These are phyloP conservation scores for Clanis bilineata DNA, from an alignment of 2,888 invertebrate genomes.

Conservation along the genomic window DNA sequence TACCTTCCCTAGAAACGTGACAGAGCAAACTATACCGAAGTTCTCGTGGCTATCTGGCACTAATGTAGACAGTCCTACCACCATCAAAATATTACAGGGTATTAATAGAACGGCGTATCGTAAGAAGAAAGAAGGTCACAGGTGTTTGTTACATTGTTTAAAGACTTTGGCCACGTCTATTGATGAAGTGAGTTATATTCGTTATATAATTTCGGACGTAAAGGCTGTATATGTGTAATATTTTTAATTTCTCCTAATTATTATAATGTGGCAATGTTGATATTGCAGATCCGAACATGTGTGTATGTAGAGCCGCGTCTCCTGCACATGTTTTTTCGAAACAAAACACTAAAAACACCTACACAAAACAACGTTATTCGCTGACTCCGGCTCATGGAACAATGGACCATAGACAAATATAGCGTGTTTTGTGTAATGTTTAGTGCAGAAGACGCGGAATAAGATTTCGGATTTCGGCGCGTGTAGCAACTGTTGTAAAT, in stretches of 20 bases:
- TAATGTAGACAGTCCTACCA: slow-evolving; percentile 86
- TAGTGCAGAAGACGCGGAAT: too few relatives aligned
- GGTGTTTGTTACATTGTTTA: slow-evolving; percentile 94
- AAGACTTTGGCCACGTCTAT: slow-evolving; percentile 75
- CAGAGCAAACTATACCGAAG: slow-evolving; percentile 74
- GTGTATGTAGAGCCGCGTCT: too few relatives aligned
- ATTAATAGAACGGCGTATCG: slow-evolving; percentile 91
- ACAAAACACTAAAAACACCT: too few relatives aligned
- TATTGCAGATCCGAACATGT: too few relatives aligned
- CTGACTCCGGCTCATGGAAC: too few relatives aligned
- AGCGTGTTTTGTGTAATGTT: too few relatives aligned
- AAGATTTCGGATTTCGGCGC: too few relatives aligned
- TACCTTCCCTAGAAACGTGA: slow-evolving; percentile 81
- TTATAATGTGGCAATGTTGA: too few relatives aligned
- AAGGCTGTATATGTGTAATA: neutral
- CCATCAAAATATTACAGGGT: slow-evolving; percentile 89
- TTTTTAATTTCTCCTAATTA: neutral
- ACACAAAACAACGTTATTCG: too few relatives aligned
- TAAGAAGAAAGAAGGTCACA: slow-evolving; percentile 91
- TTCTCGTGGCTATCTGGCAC: slow-evolving; percentile 78
- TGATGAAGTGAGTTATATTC: slow-evolving; percentile 61
- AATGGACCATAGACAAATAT: too few relatives aligned
- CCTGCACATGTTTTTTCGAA: too few relatives aligned
- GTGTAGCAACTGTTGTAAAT: too few relatives aligned
- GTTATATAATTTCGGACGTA: neutral